Conservation (phyloP, 2,797 vertebrate genomes). For the Dryobates pubescens region DNA sequence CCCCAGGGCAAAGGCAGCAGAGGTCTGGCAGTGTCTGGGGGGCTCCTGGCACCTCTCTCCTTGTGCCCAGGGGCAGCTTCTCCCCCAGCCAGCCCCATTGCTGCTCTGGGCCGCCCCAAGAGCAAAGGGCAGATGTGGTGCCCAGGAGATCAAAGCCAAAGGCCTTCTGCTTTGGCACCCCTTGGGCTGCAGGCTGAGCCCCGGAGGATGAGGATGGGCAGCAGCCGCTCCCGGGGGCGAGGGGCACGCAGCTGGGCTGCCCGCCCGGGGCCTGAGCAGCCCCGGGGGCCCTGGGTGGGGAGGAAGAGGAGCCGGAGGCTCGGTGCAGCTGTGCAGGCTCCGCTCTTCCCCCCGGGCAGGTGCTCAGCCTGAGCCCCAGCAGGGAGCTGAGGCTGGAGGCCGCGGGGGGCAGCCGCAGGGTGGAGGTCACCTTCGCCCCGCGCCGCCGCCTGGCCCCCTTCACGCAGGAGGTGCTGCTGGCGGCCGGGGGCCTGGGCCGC, state of each 20-base stretch:
- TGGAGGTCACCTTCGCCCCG: constrained; percentile 85
- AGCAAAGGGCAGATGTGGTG: background rate
- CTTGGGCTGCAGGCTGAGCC: background rate
- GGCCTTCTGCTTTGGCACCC: background rate
- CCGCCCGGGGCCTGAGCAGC: background rate
- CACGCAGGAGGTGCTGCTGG: constrained; percentile 82
- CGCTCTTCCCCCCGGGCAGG: constrained; percentile 68
- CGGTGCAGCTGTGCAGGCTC: too few species aligned
- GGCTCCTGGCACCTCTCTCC: background rate
- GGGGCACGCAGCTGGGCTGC: too few species aligned
- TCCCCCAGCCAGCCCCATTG: background rate
- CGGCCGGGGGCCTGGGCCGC: constrained; percentile 76
- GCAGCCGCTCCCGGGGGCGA: too few species aligned
- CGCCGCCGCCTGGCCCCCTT: constrained; percentile 76
- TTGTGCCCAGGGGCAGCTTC: background rate
- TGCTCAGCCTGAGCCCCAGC: constrained; percentile 80
- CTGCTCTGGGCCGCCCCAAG: background rate
- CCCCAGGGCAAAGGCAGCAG: background rate
- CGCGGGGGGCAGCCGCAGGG: constrained; percentile 73
- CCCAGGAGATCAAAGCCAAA: background rate
- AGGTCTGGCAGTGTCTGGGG: background rate
- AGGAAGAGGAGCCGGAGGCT: background rate
- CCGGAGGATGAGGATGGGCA: background rate
- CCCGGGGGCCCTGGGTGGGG: background rate
- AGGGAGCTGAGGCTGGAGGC: constrained; percentile 78